Conservation (phyloP, 2,113 vertebrate genomes). For the Irena cyanogastra region DNA sequence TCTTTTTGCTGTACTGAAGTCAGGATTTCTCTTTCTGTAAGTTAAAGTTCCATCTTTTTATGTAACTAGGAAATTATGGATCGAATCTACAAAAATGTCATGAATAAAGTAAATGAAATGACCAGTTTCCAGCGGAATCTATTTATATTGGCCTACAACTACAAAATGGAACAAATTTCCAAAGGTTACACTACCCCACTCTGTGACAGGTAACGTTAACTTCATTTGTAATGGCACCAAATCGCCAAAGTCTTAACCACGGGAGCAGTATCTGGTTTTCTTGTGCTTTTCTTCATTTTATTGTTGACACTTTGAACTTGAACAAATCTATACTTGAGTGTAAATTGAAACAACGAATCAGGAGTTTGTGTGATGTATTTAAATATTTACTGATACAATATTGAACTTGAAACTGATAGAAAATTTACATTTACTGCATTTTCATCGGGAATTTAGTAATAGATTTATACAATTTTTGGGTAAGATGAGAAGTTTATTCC, state of each 20-base stretch:
- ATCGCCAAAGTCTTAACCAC: not conserved
- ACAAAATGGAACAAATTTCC: constrained; percentile 93
- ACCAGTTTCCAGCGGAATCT: constrained; percentile 82
- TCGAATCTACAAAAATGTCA: constrained; percentile 94
- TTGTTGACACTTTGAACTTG: not conserved
- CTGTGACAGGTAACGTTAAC: constrained; percentile 80
- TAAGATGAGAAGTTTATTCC: not conserved
- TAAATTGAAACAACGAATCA: not conserved
- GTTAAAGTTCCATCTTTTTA: not conserved
- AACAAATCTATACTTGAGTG: not conserved
- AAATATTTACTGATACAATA: not conserved
- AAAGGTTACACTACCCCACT: constrained; percentile 86
- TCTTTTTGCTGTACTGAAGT: not conserved
- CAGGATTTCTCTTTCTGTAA: not conserved
- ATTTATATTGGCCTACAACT: constrained; percentile 93
- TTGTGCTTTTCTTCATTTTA: not conserved
- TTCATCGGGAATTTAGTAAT: not conserved
- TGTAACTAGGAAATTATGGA: constrained; percentile 91
- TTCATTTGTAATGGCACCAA: not conserved
- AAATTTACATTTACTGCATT: not conserved
- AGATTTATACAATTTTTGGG: not conserved
- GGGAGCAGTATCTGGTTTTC: not conserved
- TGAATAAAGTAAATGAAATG: constrained; percentile 93
- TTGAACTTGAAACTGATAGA: not conserved
- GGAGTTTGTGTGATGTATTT: not conserved